Conservation (phyloP, 2,888 invertebrate genomes). For the Caenorhabditis afra region DNA sequence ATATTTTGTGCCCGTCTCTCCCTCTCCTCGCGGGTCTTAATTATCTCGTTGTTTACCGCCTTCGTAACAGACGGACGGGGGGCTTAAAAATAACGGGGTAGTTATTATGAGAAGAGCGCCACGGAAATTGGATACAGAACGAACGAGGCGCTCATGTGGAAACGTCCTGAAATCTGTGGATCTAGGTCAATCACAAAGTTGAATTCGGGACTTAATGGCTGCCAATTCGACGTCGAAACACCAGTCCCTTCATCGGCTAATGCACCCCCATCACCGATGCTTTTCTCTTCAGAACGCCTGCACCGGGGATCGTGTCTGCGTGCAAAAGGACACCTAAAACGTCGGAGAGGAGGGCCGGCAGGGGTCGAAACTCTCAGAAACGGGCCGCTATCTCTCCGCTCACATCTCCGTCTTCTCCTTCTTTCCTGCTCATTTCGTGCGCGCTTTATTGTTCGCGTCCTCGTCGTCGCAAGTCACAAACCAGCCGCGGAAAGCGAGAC, state of each 20-base stretch:
- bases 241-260: background rate
- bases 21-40: slow-evolving; percentile 9
- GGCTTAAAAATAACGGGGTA: background rate
- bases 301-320: background rate
- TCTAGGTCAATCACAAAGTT: slow-evolving; percentile 4
- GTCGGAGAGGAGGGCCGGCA: background rate
- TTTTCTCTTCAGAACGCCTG: too few relatives aligned
- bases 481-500: background rate
- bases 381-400: slow-evolving; percentile 35
- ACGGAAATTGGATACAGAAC: slow-evolving; percentile 8
- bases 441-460: slow-evolving; percentile 42
- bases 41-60: slow-evolving; percentile 37
- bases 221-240: background rate
- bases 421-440: slow-evolving; percentile 22
- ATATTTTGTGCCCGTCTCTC: slow-evolving; percentile 25
- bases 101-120: slow-evolving; percentile 14
- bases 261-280: slow-evolving; percentile 3
- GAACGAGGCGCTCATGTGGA: slow-evolving; percentile 12
- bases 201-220: slow-evolving; percentile 5
- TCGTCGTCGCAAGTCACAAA: slow-evolving; percentile 10
- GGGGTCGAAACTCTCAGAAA: slow-evolving; percentile 5
- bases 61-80: too few relatives aligned
- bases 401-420: slow-evolving; percentile 27
- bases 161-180: background rate
- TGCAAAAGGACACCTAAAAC: background rate